Conservation (phyloP, 2,113 vertebrate species). For the Ahaetulla prasina region DNA sequence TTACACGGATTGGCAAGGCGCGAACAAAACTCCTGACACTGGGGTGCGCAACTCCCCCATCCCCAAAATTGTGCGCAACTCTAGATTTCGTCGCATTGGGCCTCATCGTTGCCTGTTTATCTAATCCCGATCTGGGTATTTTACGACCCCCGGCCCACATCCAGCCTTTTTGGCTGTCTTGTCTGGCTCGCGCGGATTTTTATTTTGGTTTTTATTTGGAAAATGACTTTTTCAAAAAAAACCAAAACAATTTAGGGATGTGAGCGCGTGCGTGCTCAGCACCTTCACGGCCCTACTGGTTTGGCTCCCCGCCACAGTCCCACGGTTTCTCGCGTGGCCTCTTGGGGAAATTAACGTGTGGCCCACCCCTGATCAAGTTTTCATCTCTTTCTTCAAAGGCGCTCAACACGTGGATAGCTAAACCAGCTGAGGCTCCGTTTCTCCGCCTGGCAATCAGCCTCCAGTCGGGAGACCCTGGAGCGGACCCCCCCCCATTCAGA, state of each 20-base stretch:
- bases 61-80: not conserved
- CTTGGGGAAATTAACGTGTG: not conserved
- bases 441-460: not conserved
- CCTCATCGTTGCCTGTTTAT: not conserved
- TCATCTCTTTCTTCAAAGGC: not conserved
- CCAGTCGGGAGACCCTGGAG: not conserved
- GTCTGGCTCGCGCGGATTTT: not conserved
- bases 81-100: not conserved
- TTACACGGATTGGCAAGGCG: not conserved
- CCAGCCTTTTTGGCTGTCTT: not conserved
- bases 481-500: too few relatives aligned
- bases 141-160: not conserved
- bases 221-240: not conserved
- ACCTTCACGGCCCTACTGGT: not conserved
- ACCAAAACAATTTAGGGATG: not conserved
- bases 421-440: not conserved
- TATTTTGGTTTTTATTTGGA: not conserved
- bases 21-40: not conserved
- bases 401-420: not conserved
- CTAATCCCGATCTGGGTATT: not conserved
- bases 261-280: too few relatives aligned
- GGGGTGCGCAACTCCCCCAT: too few relatives aligned
- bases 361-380: not conserved
- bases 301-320: not conserved
- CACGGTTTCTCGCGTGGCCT: not conserved